Percentiles rank a stretch among this genome's conserved stretches.
Conservation (phyloP, 2,113 vertebrate genomes). For the Hypomesus transpacificus region DNA sequence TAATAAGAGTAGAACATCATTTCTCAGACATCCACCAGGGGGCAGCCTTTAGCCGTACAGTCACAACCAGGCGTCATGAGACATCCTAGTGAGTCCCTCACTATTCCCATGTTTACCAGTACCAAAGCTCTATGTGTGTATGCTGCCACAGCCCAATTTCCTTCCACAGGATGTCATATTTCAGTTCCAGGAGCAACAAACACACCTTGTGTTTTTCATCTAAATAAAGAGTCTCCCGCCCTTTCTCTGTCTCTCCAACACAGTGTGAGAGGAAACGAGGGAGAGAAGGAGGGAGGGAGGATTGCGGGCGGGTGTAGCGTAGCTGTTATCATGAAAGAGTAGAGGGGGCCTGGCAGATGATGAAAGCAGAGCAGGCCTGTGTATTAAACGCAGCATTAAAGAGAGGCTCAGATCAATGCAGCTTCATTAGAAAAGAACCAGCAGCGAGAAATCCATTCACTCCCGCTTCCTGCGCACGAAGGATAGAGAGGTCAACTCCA, state of each 20-base stretch:
- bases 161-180: too few relatives aligned
- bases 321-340: slow-evolving; percentile 50
- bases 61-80: too few relatives aligned
- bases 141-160: too few relatives aligned
- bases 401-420: slow-evolving; percentile 45
- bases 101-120: not conserved
- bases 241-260: too few relatives aligned
- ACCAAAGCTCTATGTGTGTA: not conserved
- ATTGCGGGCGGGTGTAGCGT: not conserved
- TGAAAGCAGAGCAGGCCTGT: slow-evolving; percentile 51
- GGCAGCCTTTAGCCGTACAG: slow-evolving; percentile 32
- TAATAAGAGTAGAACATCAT: not conserved
- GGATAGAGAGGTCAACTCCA: not conserved
- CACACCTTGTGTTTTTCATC: slow-evolving; percentile 3
- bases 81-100: too few relatives aligned
- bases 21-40: slow-evolving; percentile 35
- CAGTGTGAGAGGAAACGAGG: too few relatives aligned
- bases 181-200: too few relatives aligned
- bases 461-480: not conserved
- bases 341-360: slow-evolving; percentile 18
- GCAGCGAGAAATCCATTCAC: slow-evolving; percentile 37
- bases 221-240: not conserved
- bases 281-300: slow-evolving; percentile 10
- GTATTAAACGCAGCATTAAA: slow-evolving; percentile 56
- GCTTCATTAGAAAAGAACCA: slow-evolving; percentile 33